These are phyloP conservation scores for Netelia inedita DNA, from an alignment of 2,888 invertebrate genomes.

Conservation along the genomic window DNA sequence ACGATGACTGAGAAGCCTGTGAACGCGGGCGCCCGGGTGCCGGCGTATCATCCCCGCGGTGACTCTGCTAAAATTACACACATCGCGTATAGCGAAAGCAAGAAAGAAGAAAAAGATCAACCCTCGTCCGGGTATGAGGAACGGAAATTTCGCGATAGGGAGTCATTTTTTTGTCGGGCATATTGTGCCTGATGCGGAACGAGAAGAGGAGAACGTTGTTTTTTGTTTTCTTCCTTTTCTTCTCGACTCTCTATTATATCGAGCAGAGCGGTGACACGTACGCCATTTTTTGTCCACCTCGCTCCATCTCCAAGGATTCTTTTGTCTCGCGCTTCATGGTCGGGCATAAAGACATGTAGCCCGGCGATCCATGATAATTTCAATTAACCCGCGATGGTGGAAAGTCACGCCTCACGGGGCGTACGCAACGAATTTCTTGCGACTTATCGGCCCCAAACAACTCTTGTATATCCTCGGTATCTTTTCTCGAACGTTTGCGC, in stretches of 20 bases:
- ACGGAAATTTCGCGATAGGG: not conserved
- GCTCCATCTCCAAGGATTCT: not conserved
- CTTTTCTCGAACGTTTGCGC: not conserved
- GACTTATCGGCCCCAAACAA: constrained; percentile 19
- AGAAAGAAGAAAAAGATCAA: not conserved
- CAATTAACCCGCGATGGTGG: constrained; percentile 38
- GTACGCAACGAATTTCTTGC: constrained; percentile 35
- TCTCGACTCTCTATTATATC: not conserved
- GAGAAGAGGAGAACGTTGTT: not conserved
- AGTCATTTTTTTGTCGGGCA: not conserved
- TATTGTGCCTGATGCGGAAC: not conserved
- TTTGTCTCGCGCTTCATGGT: constrained; percentile 15
- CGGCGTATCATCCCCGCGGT: constrained; percentile 60
- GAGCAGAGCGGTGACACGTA: not conserved
- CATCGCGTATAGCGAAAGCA: not conserved
- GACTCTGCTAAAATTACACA: constrained; percentile 44
- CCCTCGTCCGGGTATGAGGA: not conserved
- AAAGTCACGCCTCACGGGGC: constrained; percentile 20
- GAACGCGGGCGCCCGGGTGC: constrained; percentile 50
- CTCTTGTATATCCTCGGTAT: not conserved
- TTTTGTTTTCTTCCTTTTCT: too few relatives aligned
- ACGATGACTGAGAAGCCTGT: constrained; percentile 38
- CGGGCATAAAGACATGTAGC: not conserved
- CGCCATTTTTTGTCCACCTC: not conserved
- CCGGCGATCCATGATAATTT: constrained; percentile 45